These are phyloP conservation scores for Carapus acus DNA, from an alignment of 2,797 vertebrate species.

Conservation along the genomic window DNA sequence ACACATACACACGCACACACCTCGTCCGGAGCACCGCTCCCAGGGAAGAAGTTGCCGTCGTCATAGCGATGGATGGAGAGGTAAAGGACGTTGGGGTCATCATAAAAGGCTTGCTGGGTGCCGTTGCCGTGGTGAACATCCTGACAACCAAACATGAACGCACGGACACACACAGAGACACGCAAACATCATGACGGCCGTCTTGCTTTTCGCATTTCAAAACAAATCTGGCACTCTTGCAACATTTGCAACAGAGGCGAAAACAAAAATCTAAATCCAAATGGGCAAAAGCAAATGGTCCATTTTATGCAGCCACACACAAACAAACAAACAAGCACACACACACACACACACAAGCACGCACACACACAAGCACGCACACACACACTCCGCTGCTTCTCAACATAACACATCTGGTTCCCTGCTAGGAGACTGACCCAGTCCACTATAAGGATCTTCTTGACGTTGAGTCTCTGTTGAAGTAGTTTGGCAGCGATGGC, in stretches of 20 bases:
- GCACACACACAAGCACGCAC: no score
- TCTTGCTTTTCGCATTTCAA: neutral
- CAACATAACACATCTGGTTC: neutral
- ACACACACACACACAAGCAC: no score
- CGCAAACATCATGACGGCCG: no score
- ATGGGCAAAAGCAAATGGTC: neutral
- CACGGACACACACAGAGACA: neutral
- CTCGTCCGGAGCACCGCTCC: conserved; percentile 91
- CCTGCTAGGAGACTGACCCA: conserved; percentile 79
- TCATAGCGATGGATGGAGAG: conserved; percentile 95
- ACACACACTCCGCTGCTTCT: neutral
- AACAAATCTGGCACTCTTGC: neutral
- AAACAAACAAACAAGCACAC: neutral
- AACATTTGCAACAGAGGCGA: neutral
- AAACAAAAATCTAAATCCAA: neutral
- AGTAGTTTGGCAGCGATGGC: conserved; percentile 90
- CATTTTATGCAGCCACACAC: neutral
- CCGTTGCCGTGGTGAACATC: conserved; percentile 97
- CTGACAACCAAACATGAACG: conserved; percentile 54
- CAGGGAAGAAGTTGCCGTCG: conserved; percentile 95
- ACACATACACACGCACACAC: conserved; percentile 42
- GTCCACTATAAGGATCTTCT: conserved; percentile 92
- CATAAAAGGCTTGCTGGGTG: conserved; percentile 95
- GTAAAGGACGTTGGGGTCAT: conserved; percentile 87
- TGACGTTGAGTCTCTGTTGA: conserved; percentile 85